Evolutionary conservation across 2,797 vertebrate genomes (phyloP).

Genomic region (Peromyscus aztecus): DNA sequence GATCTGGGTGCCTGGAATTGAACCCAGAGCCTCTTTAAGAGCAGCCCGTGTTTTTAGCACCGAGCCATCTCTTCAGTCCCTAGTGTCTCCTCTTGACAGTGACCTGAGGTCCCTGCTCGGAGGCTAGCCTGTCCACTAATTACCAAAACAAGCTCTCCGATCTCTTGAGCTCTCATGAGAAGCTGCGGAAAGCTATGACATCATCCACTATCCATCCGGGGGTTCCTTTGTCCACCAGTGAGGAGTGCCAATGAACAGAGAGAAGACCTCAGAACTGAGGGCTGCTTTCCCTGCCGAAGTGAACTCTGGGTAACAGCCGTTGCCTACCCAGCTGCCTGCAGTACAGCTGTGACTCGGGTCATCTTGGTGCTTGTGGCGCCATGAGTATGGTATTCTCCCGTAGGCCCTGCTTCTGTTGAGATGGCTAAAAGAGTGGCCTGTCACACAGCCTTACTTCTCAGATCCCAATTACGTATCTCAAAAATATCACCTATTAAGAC

Average conservation of each 20-base stretch:
- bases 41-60: background rate
- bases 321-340: background rate
- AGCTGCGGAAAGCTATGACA: background rate
- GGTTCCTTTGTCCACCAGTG: background rate
- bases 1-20: background rate
- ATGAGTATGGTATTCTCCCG: constrained; percentile 46
- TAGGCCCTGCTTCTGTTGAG: constrained; percentile 81
- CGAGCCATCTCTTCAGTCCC: background rate
- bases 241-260: constrained; percentile 1
- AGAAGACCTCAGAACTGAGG: constrained; percentile 18
- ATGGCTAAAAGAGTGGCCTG: constrained; percentile 88
- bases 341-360: constrained; percentile 13
- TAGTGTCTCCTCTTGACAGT: background rate
- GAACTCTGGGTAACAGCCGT: background rate
- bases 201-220: background rate
- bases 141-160: background rate
- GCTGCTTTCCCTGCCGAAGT: background rate
- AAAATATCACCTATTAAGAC: constrained; percentile 88
- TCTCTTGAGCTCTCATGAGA: background rate
- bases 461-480: constrained; percentile 91
- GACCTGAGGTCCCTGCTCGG: background rate
- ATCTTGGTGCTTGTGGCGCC: background rate
- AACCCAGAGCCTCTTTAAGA: background rate
- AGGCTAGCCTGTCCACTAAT: background rate
- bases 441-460: constrained; percentile 92